phyloP scores from a whole-genome alignment of 2,113 vertebrate genomes.

The Desmodus rotundus region DNA sequence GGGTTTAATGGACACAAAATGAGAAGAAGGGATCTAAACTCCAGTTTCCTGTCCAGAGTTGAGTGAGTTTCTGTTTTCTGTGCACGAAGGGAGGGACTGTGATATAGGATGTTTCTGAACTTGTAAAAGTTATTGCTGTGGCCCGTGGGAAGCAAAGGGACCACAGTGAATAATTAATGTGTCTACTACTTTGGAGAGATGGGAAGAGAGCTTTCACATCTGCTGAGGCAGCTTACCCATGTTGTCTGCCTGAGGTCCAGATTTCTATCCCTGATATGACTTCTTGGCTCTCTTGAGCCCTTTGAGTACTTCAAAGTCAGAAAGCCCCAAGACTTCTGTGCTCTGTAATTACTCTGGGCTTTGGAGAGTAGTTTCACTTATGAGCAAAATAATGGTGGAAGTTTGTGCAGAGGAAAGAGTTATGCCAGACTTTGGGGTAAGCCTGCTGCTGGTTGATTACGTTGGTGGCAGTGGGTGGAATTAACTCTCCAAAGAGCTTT shows the following conservation, averaged over 20 bases:
- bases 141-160: slow-evolving; percentile 44
- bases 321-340: slow-evolving; percentile 5
- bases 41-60: slow-evolving; percentile 8
- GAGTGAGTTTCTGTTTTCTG: slow-evolving; percentile 62
- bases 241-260: neutral
- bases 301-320: neutral
- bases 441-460: neutral
- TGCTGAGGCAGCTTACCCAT: neutral
- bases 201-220: slow-evolving; percentile 25
- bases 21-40: slow-evolving; percentile 43
- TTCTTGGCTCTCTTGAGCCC: neutral
- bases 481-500: neutral
- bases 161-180: slow-evolving; percentile 60
- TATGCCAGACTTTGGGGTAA: neutral
- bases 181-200: slow-evolving; percentile 44
- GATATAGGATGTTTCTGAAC: slow-evolving; percentile 45
- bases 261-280: neutral
- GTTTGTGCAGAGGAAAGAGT: neutral
- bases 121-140: slow-evolving; percentile 59
- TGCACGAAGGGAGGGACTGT: slow-evolving; percentile 43
- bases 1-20: neutral
- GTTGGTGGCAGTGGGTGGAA: neutral
- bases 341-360: slow-evolving; percentile 38
- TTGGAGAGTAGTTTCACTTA: neutral
- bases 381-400: neutral